Evolutionary conservation across 2,797 vertebrate genomes (phyloP), one percentile per base, ranked within the genome.

Genomic region (Esox masquinongy): DNA sequence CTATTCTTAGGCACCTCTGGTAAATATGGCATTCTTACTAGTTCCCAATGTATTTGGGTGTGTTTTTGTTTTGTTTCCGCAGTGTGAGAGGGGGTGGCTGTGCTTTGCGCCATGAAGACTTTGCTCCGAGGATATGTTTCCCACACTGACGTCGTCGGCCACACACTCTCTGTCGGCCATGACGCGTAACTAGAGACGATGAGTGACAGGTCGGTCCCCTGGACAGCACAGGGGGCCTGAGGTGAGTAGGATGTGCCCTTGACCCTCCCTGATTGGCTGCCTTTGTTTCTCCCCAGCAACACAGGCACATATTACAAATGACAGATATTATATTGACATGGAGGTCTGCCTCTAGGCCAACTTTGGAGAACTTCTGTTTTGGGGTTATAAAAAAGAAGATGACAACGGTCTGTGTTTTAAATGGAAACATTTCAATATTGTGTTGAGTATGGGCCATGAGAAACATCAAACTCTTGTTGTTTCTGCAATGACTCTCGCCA

Each of bases 101-200:
- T 49, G 39, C 43, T 51, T 49, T 15, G 11, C 29, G 87, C 85
- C 77, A 83, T 86, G 88, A 92, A 89, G 88, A 92, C 91, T 91
- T 92, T 92, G 92, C 90, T 91, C 89, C 85, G 82, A 88, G 86
- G 89, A 91, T 88, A 84, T 84, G 84, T 90, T 91, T 91, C 88
- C 39, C 87, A 85, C 68, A 88, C 91, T 91, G 90, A 91, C 91
- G 90, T 87, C 87, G 86, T 88, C 86, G 86, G 85, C 90, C 87
- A 88, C 91, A 92, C 89, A 91, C 89, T 90, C 89, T 91, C 86
- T 92, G 89, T 92, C 88, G 91, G 87, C 87, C 88, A 90, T 90
- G 91, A 92, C 92, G 90, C 88, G 82, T 90, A 92, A 91, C 88
- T 89, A 84, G 81, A 81, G 75, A 70, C 87, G 88, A 83, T 93